Evolutionary conservation across 2,113 vertebrate species (phyloP), one percentile per base, ranked within the genome.

Genomic region (Morone chrysops): DNA sequence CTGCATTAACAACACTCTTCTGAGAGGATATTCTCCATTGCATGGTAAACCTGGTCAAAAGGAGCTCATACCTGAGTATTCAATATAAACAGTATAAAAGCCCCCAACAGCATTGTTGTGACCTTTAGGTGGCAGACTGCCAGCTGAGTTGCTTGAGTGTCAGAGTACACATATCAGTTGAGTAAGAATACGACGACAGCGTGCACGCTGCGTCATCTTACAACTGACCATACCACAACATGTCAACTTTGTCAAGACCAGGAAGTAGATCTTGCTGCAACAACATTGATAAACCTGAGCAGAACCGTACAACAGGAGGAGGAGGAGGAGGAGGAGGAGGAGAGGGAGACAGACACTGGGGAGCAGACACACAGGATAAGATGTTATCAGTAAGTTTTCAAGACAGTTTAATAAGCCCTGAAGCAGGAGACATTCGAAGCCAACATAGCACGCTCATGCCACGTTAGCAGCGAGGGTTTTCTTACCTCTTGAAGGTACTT

Each of bases 401-500:
- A 75, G 63, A 90, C 80, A 67, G 31, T 66, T 83, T 80, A 66
- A 81, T 51, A 70, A 36, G 66, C 51, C 31, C 54, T 41, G 48
- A 83, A 54, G 72, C 40, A 41, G 67, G 56, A 85, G 62, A 75
- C 50, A 51, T 62, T 78, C 54, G 31, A 69, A 68, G 4, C 54
- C 41, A 5, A 40, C 57, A 41, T 51, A 43, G 36, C 73, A 56
- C 36, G 13, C 17, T 70, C 38, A 50, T 50, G 47, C 13, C n/a
- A 10, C 47, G 38, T 31, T 31, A 31, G 20, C 10, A 20, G 50
- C 13, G 2, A 69, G 65, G 38, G 14, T 67, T 54, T 72, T 85
- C 96, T 96, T 95, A 99, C 98, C 95, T 90, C 95, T 72, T 90
- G 69, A 86, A 99, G 93, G 83, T 95, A 91, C 91, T 96, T 96